A percentile compares a stretch with the other conserved stretches of the same genome.
phyloP scores from a whole-genome alignment of 2,113 vertebrate species.

The Origma solitaria region DNA sequence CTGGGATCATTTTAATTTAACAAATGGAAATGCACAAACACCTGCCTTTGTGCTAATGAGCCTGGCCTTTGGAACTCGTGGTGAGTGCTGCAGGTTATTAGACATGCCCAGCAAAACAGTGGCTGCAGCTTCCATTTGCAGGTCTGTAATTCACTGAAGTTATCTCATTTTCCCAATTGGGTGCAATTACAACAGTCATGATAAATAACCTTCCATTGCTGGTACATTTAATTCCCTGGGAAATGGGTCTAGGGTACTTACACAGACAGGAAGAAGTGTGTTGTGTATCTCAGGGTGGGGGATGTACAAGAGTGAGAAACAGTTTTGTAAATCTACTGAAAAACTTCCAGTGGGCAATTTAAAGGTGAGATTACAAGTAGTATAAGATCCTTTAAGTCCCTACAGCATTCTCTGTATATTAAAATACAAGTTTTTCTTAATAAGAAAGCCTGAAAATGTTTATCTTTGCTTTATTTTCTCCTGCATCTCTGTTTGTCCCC shows the following conservation, averaged over 20 bases:
- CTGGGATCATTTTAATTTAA: constrained; percentile 2
- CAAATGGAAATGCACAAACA: constrained; percentile 29
- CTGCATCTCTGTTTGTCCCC: background rate
- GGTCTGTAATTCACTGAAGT: constrained; percentile 41
- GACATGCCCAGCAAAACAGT: constrained; percentile 10
- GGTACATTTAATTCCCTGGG: constrained; percentile 24
- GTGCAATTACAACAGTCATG: constrained; percentile 46
- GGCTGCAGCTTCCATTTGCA: constrained; percentile 26
- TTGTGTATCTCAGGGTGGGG: background rate
- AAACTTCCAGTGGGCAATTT: constrained; percentile 13
- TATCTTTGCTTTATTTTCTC: background rate
- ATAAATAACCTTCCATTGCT: constrained; percentile 41
- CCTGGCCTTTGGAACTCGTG: constrained; percentile 30
- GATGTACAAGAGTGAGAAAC: background rate
- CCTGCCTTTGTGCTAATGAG: constrained; percentile 33
- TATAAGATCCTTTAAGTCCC: background rate
- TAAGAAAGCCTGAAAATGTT: background rate
- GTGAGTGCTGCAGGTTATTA: constrained; percentile 42
- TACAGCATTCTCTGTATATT: background rate
- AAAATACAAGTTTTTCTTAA: background rate
- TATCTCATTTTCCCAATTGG: constrained; percentile 31
- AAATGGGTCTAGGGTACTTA: constrained; percentile 32
- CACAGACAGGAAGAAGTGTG: background rate
- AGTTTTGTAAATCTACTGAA: constrained; percentile 37
- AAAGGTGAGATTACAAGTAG: constrained; percentile 26